Conservation (phyloP, 2,113 vertebrate species). For the Oreochromis spilurus region DNA sequence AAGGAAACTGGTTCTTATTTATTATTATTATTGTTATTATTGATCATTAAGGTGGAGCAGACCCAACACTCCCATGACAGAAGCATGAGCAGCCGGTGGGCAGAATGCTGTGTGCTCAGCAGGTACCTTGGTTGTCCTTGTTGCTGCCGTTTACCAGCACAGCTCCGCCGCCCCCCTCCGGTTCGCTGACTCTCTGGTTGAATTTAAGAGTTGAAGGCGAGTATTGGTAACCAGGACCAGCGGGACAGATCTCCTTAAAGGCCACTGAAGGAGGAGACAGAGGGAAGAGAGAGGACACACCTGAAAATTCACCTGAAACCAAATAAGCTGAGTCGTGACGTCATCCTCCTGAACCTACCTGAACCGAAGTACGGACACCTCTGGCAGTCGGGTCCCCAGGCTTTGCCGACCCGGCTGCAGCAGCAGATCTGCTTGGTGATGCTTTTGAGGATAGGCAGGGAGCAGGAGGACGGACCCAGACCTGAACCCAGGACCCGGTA, state of each 20-base stretch:
- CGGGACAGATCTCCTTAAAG: constrained; percentile 95
- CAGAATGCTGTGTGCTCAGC: neutral
- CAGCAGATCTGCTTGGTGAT: constrained; percentile 99
- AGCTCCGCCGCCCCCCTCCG: constrained; percentile 60
- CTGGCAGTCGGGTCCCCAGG: constrained; percentile 86
- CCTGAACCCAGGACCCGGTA: constrained; percentile 76
- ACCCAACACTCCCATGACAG: neutral
- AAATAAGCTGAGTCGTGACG: neutral
- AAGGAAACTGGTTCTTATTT: neutral
- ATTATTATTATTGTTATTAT: neutral
- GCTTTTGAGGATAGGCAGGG: constrained; percentile 82
- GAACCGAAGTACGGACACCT: constrained; percentile 84
- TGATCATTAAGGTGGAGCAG: neutral
- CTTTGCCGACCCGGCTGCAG: constrained; percentile 95
- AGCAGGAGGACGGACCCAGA: constrained; percentile 68
- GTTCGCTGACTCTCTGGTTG: constrained; percentile 69
- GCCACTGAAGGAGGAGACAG: constrained; percentile 65
- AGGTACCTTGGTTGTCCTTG: neutral
- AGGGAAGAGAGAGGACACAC: neutral
- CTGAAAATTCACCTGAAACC: neutral
- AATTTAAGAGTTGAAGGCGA: constrained; percentile 81
- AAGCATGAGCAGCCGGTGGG: neutral
- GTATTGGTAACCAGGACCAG: constrained; percentile 93
- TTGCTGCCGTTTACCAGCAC: neutral
- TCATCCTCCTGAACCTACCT: constrained; percentile 18